Conservation (phyloP, 2,888 invertebrate species). For the Heliconius erato region DNA sequence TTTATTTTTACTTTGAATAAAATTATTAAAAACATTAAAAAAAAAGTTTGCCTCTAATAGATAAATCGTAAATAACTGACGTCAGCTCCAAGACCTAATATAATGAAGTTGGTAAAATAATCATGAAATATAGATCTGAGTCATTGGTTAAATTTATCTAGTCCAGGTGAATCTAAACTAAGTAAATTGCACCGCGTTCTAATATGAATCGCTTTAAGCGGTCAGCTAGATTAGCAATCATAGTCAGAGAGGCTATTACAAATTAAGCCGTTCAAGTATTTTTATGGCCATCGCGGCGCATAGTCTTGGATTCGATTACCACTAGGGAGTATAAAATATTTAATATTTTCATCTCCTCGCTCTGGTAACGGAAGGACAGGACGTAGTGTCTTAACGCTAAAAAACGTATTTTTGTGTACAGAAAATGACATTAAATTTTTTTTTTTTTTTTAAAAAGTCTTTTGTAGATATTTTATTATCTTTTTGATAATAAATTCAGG, state of each 20-base stretch:
- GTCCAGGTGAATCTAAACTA: slow-evolving; percentile 27
- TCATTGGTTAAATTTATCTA: slow-evolving; percentile 9
- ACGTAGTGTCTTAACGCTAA: no score
- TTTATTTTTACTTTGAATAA: neutral
- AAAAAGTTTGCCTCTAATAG: neutral
- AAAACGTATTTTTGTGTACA: no score
- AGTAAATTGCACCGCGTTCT: slow-evolving; percentile 17
- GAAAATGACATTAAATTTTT: no score
- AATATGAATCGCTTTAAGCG: slow-evolving; percentile 18
- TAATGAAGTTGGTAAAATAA: neutral
- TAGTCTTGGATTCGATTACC: no score
- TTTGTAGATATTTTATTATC: no score
- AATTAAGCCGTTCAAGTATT: neutral
- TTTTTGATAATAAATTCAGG: no score
- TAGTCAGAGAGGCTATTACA: slow-evolving; percentile 1
- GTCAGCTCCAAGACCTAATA: neutral
- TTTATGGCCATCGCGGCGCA: neutral
- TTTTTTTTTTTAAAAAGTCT: no score
- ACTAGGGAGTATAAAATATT: no score
- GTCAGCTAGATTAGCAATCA: slow-evolving; percentile 21
- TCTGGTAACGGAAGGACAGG: no score
- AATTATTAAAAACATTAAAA: neutral
- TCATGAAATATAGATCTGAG: slow-evolving; percentile 14
- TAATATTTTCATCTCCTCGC: no score
- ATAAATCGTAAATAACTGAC: neutral